Evolutionary conservation across 2,113 vertebrate species (phyloP).

Genomic region (Ceratotherium simum): DNA sequence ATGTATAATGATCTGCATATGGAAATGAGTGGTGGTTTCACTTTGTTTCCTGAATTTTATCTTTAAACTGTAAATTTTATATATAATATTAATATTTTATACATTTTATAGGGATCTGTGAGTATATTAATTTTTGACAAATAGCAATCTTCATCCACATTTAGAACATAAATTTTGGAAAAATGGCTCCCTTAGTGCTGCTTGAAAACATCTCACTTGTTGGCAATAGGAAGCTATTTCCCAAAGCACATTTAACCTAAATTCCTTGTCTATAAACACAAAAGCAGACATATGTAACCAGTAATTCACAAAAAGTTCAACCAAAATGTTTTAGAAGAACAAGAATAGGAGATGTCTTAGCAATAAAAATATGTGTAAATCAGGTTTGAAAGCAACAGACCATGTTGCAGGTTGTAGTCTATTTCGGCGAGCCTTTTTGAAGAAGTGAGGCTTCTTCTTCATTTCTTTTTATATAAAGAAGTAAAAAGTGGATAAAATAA

Average conservation of each 20-base stretch:
- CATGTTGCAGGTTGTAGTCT: not conserved
- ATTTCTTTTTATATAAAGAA: too few relatives aligned
- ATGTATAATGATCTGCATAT: conserved; percentile 3
- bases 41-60: conserved; percentile 41
- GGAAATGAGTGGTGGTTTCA: conserved; percentile 9
- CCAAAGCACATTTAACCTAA: not conserved
- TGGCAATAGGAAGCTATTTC: conserved; percentile 26
- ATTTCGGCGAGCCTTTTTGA: not conserved
- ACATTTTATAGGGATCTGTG: not conserved
- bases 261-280: not conserved
- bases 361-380: not conserved
- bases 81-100: conserved; percentile 61
- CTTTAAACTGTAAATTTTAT: conserved; percentile 47
- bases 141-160: conserved; percentile 1
- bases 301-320: not conserved
- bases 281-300: not conserved
- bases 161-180: conserved; percentile 36
- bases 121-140: conserved; percentile 63
- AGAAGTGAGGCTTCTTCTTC: not conserved
- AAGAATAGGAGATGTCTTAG: not conserved
- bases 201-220: not conserved
- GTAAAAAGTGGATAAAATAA: too few relatives aligned
- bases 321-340: not conserved
- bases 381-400: not conserved
- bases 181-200: not conserved